These are phyloP conservation scores for Anguilla marmorata DNA, from an alignment of 2,797 vertebrate species.

Conservation along the genomic window DNA sequence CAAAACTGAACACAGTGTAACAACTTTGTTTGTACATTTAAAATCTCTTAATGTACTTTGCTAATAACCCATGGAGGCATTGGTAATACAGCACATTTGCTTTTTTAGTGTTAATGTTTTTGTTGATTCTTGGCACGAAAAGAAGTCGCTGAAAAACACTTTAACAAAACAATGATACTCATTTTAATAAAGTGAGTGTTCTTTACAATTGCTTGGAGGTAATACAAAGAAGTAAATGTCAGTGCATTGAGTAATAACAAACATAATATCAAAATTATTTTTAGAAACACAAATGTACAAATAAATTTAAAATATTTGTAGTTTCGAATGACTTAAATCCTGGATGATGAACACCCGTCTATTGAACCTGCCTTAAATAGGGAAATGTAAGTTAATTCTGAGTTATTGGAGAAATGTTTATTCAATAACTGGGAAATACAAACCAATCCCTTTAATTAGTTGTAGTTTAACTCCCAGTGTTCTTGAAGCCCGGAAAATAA, in stretches of 20 bases:
- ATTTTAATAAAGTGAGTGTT: neutral
- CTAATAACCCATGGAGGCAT: neutral
- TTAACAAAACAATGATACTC: neutral
- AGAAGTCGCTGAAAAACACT: neutral
- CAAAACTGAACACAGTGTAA: neutral
- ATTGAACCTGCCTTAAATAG: neutral
- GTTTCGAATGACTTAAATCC: neutral
- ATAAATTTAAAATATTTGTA: neutral
- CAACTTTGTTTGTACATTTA: neutral
- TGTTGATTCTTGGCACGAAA: neutral
- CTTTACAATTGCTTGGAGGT: neutral
- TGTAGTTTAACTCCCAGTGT: neutral
- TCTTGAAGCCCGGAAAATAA: neutral
- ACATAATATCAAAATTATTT: neutral
- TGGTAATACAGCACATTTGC: neutral
- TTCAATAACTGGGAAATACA: neutral
- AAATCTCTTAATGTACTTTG: neutral
- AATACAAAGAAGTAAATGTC: neutral
- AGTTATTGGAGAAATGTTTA: neutral
- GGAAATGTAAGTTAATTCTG: neutral
- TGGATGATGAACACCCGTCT: neutral
- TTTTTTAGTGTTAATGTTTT: neutral
- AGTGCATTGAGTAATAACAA: neutral
- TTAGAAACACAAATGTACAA: neutral
- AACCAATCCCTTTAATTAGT: neutral